Base-by-base conservation (phyloP, 2,797 vertebrate genomes). In the Myiothlypis coronata region DNA sequence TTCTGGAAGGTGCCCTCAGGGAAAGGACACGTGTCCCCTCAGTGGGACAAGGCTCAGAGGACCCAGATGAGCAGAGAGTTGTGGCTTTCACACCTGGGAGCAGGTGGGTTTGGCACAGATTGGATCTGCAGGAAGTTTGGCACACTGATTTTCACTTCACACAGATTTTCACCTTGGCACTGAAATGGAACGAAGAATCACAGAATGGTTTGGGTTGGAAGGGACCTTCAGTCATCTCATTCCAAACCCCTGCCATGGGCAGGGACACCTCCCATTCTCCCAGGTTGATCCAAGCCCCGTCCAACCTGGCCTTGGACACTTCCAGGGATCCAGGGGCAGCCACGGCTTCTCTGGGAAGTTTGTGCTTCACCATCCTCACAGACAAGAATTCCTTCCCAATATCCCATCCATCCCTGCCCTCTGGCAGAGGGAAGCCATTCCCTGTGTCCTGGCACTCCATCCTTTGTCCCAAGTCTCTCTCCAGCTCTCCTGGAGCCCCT, bases 271-370 rank as follows among this genome's bases (percentile, higher is more conserved):
- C 0, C 15, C 23, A n/a, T 13, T n/a, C 1, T 1, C 12, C 55
- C 70, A 49, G 32, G 9, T 0, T 63, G 2, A 1, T 56, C 27
- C 47, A 75, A 35, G 5, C 7, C 8, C 26, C 0, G 0, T 35
- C 78, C 55, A 76, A 0, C 23, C 22, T 4, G 46, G 39, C 4
- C 46, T 46, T 10, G 27, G 2, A 55, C 8, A 4, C 30, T n/a
- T 21, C 30, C 52, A 55, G 70, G 47, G 19, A 47, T 43, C 52
- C 30, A 6, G 23, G 6, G 8, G 13, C 32, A 75, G 15, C 22
- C 61, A 49, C 61, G 68, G 19, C 27, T 37, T 1, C 35, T n/a
- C 56, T 44, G 23, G 11, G 16, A 49, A 44, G 52, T 5, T 39
- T 12, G 39, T 0, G 1, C 12, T 10, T 53, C n/a, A 0, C 8